A percentile compares a stretch with the other conserved stretches of the same genome.
Conservation (phyloP, 2,888 invertebrate genomes). For the Caenorhabditis wallacei region DNA sequence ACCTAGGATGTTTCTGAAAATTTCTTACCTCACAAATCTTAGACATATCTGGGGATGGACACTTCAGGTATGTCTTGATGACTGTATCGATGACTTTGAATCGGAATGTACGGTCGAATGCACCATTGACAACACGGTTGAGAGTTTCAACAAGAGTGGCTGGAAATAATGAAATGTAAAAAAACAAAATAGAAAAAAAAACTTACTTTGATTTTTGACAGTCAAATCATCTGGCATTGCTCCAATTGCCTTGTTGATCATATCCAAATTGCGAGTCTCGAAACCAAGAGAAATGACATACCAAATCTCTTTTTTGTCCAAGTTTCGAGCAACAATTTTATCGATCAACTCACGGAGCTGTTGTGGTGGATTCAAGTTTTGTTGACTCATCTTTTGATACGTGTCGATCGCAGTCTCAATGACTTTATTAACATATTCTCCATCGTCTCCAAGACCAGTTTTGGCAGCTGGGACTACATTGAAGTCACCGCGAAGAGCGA, state of each 20-base stretch:
- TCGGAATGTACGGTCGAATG: constrained; percentile 95
- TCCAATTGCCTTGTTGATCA: constrained; percentile 92
- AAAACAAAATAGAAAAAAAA: neutral
- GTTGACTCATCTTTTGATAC: constrained; percentile 41
- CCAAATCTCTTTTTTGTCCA: constrained; percentile 57
- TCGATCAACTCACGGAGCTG: constrained; percentile 42
- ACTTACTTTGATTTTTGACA: constrained; percentile 22
- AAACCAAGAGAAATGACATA: constrained; percentile 94
- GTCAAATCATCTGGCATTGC: constrained; percentile 41
- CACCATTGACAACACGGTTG: constrained; percentile 95
- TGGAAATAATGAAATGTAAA: constrained; percentile 85
- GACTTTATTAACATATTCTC: constrained; percentile 61
- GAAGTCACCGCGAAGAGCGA: constrained; percentile 60
- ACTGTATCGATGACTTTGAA: constrained; percentile 92
- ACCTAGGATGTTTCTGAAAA: neutral
- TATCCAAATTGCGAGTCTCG: constrained; percentile 97
- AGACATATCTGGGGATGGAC: constrained; percentile 50
- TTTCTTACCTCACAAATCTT: constrained; percentile 47
- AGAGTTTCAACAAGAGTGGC: constrained; percentile 96
- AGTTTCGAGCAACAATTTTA: constrained; percentile 58
- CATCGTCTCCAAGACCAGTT: constrained; percentile 55
- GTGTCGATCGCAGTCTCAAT: constrained; percentile 60
- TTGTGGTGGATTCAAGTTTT: neutral
- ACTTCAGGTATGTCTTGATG: constrained; percentile 87
- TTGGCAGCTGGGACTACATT: constrained; percentile 54